Evolutionary conservation across 2,113 vertebrate species (phyloP).

Genomic region (Xiphophorus hellerii): DNA sequence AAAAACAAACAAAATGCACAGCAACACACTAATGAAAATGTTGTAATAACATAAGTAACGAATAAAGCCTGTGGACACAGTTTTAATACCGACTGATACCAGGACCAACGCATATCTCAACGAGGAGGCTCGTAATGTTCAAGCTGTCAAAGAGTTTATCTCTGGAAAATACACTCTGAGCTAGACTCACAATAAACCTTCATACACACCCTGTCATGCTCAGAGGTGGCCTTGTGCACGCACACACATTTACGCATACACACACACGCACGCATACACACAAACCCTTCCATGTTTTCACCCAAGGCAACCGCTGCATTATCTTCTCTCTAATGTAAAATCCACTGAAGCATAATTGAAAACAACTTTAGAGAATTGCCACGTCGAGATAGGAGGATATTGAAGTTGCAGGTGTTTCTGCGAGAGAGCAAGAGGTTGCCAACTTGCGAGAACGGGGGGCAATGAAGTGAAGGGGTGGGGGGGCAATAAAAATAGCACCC

Average conservation of each 20-base stretch:
- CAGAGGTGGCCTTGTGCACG: neutral
- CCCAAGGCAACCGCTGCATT: constrained; percentile 42
- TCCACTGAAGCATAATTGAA: constrained; percentile 76
- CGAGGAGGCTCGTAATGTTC: constrained; percentile 45
- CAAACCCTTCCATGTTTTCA: constrained; percentile 19
- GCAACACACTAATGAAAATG: constrained; percentile 9
- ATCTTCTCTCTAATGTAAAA: constrained; percentile 57
- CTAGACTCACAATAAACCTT: constrained; percentile 6
- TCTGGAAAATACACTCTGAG: constrained; percentile 37
- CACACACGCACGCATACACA: neutral
- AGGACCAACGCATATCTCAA: constrained; percentile 69
- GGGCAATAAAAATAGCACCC: constrained; percentile 47
- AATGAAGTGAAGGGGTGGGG: constrained; percentile 31
- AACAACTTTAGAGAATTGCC: constrained; percentile 76
- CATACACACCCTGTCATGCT: constrained; percentile 7
- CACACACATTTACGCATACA: neutral
- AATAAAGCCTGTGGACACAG: constrained; percentile 32
- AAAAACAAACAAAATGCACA: neutral
- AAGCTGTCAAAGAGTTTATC: constrained; percentile 70
- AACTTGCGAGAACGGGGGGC: constrained; percentile 37
- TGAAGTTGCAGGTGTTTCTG: constrained; percentile 67
- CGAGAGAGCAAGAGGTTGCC: constrained; percentile 18
- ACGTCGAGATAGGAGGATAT: constrained; percentile 58
- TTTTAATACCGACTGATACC: constrained; percentile 66
- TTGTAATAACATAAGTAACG: neutral